These are phyloP conservation scores for Nibea albiflora DNA, from an alignment of 2,113 vertebrate species.

Conservation along the genomic window DNA sequence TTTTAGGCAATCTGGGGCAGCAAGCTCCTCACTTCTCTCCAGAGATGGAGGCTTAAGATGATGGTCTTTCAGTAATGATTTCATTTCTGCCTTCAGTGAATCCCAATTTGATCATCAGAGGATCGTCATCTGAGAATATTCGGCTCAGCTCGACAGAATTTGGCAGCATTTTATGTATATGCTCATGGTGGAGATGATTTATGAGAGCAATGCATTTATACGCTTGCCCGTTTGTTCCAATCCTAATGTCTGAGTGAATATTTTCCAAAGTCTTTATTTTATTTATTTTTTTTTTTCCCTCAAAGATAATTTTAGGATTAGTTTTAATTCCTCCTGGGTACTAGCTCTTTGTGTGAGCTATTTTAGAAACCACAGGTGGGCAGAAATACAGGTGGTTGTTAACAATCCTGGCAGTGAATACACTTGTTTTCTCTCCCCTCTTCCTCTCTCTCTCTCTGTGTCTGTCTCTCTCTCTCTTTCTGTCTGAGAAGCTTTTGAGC, in stretches of 20 bases:
- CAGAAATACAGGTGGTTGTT: slow-evolving; percentile 65
- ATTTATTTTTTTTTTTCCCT: not conserved
- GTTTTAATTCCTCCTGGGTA: slow-evolving; percentile 31
- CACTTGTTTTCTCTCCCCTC: slow-evolving; percentile 48
- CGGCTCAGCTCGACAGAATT: not conserved
- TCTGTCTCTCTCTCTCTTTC: slow-evolving; percentile 15
- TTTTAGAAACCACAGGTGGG: slow-evolving; percentile 60
- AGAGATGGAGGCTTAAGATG: slow-evolving; percentile 74
- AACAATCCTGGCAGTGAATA: slow-evolving; percentile 48
- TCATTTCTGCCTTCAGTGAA: slow-evolving; percentile 72
- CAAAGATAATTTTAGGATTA: slow-evolving; percentile 41
- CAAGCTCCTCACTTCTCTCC: slow-evolving; percentile 62
- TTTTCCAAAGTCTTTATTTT: slow-evolving; percentile 11
- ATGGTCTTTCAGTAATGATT: slow-evolving; percentile 73
- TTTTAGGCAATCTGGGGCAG: slow-evolving; percentile 76
- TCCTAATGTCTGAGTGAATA: slow-evolving; percentile 6
- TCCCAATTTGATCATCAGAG: slow-evolving; percentile 59
- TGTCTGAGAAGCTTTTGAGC: slow-evolving; percentile 49
- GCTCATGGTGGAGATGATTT: not conserved
- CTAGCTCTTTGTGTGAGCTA: slow-evolving; percentile 22
- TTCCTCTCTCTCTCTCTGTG: slow-evolving; percentile 27
- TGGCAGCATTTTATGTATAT: not conserved
- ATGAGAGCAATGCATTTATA: not conserved
- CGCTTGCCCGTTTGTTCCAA: not conserved
- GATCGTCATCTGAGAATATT: slow-evolving; percentile 20